Base-by-base conservation (phyloP, 35 echinoderm and acorn worm species). In the Diadema setosum region DNA sequence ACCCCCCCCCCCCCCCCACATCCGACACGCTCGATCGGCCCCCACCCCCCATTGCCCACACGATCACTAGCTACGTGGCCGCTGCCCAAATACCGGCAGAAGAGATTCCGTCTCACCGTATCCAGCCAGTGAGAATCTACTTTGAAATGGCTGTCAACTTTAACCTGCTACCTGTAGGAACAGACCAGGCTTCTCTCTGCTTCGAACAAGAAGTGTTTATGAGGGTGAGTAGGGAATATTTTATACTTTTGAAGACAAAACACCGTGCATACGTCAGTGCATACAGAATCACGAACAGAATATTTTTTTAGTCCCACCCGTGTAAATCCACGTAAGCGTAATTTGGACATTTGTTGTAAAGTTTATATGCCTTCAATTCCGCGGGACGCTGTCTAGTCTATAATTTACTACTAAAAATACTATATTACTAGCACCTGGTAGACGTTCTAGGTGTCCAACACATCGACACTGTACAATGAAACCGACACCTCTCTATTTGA, bases 121-220 rank as follows among this genome's bases (percentile, higher is more conserved):
- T 52, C 9, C 48, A 52, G 9, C 48, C 48, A 52, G n/a, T n/a
- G n/a, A n/a, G 9, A 52, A n/a, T 52, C n/a, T 52, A 11, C 48
- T 52, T 11, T 9, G n/a, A 44, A 44, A 78, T 78, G 73, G 29
- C 73, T 44, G 8, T 78, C 15, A 78, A 78, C 44, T 78, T 78
- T n/a, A 78, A 78, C 21, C 35, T 78, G 39, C 25, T 78, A 25
- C 73, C 73, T 9, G 21, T 78, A 41, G 73, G 73, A 21, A 78
- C 73, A 3, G 73, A 78, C 44, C 73, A 78, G 18, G 44, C 73
- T 16, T 78, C 73, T 35, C 73, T 78, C 9, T 78, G 73, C 40
- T 78, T 78, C 44, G 73, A 78, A 41, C 35, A 78, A 36, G 73
- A 78, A 35, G 25, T 78, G 44, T 78, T 78, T 78, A 42, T 78